Conservation (phyloP, 1,140 invertebrate species). For the Aphis craccivora region DNA sequence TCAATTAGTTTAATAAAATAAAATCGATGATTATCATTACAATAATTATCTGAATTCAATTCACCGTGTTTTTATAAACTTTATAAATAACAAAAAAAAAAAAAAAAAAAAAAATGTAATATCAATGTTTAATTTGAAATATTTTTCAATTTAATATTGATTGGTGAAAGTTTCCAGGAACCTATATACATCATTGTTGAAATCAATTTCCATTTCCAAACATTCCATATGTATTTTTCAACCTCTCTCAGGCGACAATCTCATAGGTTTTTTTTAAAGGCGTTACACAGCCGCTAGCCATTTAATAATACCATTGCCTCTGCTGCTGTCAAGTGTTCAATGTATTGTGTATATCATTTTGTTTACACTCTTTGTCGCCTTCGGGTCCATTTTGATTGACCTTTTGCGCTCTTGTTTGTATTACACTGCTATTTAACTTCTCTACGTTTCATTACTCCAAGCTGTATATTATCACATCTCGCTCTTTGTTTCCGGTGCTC, state of each 20-base stretch:
- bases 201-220: neutral
- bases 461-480: neutral
- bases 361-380: slow-evolving; percentile 34
- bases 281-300: neutral
- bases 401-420: slow-evolving; percentile 40
- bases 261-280: neutral
- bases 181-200: neutral
- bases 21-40: too few species aligned
- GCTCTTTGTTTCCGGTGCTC: neutral
- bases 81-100: neutral
- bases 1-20: neutral
- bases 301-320: neutral
- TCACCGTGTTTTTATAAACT: neutral
- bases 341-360: neutral
- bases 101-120: neutral
- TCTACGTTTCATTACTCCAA: slow-evolving; percentile 26
- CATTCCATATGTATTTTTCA: slow-evolving; percentile 2
- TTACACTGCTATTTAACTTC: slow-evolving; percentile 36
- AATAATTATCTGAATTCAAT: neutral
- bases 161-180: neutral
- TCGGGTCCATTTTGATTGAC: slow-evolving; percentile 44
- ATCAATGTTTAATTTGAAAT: neutral
- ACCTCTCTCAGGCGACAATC: neutral
- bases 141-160: neutral
- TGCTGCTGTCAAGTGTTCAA: neutral